Conservation (phyloP, 2,888 invertebrate genomes). For the Marasmarcha lunaedactyla region DNA sequence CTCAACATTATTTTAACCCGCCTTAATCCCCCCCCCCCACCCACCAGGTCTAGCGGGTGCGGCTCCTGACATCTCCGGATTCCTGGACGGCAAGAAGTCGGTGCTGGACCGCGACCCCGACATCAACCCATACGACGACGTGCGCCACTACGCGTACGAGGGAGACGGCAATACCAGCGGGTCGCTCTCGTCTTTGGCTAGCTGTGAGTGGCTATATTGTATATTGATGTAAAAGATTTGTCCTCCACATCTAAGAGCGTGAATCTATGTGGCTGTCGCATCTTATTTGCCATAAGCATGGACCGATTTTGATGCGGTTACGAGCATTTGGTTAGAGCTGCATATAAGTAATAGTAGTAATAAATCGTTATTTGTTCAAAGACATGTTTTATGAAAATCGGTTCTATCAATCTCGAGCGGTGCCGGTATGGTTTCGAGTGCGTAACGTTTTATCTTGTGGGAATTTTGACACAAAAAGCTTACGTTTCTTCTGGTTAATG, state of each 20-base stretch:
- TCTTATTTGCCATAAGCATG: neutral
- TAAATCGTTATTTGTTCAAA: too few relatives aligned
- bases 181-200: constrained; percentile 91
- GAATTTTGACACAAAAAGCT: too few relatives aligned
- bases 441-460: too few relatives aligned
- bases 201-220: constrained; percentile 77
- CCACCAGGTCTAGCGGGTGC: constrained; percentile 45
- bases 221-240: constrained; percentile 2
- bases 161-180: constrained; percentile 95
- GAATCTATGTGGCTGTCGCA: neutral
- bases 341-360: too few relatives aligned
- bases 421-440: too few relatives aligned
- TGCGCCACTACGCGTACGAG: constrained; percentile 97
- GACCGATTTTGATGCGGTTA: neutral
- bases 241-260: neutral
- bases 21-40: too few relatives aligned
- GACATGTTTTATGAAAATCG: too few relatives aligned
- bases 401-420: too few relatives aligned
- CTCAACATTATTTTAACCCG: too few relatives aligned
- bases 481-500: too few relatives aligned
- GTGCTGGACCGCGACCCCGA: constrained; percentile 92
- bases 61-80: constrained; percentile 87
- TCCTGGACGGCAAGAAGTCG: constrained; percentile 90
- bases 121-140: constrained; percentile 94
- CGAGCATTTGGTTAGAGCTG: neutral